phyloP scores from a whole-genome alignment of 2,113 vertebrate genomes.

The Gobiocypris rarus region DNA sequence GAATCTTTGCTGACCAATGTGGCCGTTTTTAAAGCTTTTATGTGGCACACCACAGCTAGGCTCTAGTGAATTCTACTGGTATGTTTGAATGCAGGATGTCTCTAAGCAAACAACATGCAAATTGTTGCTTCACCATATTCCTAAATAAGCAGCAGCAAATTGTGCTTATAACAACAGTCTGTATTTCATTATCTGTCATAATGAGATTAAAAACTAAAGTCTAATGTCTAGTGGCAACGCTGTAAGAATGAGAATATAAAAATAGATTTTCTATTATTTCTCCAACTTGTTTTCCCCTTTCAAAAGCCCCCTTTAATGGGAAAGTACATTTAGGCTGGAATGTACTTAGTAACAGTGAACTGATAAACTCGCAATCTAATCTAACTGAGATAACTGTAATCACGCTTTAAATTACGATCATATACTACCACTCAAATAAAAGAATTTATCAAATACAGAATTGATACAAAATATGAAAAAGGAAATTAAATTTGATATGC shows the following conservation, averaged over 20 bases:
- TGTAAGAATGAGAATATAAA: neutral
- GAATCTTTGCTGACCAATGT: neutral
- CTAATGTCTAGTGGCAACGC: neutral
- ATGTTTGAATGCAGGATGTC: too few relatives aligned
- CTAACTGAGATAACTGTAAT: neutral
- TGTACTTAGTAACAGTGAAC: neutral
- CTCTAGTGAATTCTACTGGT: neutral
- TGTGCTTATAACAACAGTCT: neutral
- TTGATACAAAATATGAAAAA: too few relatives aligned
- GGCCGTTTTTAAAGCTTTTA: neutral
- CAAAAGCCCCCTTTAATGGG: neutral
- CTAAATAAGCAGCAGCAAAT: neutral
- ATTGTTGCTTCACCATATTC: neutral
- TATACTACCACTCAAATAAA: neutral
- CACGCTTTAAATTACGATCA: neutral
- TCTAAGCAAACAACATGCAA: too few relatives aligned
- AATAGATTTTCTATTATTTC: neutral
- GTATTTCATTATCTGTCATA: neutral
- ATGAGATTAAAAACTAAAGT: neutral
- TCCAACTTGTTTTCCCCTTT: neutral
- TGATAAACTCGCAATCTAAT: constrained; percentile 1
- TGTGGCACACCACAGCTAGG: neutral
- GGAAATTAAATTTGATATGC: too few relatives aligned
- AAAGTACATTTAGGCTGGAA: constrained; percentile 6
- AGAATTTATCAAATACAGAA: neutral